Conservation (phyloP, 2,113 vertebrate species). For the Aspiorhynchus laticeps region DNA sequence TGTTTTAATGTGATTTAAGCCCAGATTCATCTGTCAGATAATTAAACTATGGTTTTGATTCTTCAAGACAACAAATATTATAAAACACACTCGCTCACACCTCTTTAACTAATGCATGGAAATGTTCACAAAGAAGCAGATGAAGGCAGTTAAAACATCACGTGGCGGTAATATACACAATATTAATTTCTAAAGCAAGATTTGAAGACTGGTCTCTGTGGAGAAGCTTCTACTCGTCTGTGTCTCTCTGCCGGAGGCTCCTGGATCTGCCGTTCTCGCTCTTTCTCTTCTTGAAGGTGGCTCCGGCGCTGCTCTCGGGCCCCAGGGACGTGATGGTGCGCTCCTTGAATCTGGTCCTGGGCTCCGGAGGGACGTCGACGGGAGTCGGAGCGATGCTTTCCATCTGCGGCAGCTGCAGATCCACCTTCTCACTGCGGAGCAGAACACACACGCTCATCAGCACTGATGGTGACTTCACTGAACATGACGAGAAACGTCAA, state of each 20-base stretch:
- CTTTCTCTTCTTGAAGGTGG: constrained; percentile 90
- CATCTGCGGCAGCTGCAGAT: constrained; percentile 86
- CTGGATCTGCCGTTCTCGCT: constrained; percentile 89
- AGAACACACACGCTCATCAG: too few species aligned
- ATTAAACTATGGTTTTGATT: constrained; percentile 4
- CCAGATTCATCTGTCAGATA: not conserved
- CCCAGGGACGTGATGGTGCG: constrained; percentile 92
- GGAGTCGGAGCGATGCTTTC: constrained; percentile 64
- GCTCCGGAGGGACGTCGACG: constrained; percentile 71
- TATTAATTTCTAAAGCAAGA: not conserved
- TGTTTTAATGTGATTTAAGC: not conserved
- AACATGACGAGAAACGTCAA: too few species aligned
- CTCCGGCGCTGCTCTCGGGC: constrained; percentile 72
- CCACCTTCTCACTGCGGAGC: constrained; percentile 80
- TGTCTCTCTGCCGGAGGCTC: constrained; percentile 86
- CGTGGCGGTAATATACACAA: not conserved
- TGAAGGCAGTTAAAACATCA: not conserved
- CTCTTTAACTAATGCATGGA: not conserved
- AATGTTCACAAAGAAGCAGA: not conserved
- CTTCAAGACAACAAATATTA: constrained; percentile 2
- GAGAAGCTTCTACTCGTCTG: constrained; percentile 77
- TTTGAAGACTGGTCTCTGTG: not conserved
- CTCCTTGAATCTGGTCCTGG: constrained; percentile 86
- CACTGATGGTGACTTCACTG: too few species aligned
- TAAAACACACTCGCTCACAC: not conserved